A percentile compares a stretch with the other conserved stretches of the same genome.
phyloP scores from a whole-genome alignment of 2,888 invertebrate species.

The Drosophila mimica region DNA sequence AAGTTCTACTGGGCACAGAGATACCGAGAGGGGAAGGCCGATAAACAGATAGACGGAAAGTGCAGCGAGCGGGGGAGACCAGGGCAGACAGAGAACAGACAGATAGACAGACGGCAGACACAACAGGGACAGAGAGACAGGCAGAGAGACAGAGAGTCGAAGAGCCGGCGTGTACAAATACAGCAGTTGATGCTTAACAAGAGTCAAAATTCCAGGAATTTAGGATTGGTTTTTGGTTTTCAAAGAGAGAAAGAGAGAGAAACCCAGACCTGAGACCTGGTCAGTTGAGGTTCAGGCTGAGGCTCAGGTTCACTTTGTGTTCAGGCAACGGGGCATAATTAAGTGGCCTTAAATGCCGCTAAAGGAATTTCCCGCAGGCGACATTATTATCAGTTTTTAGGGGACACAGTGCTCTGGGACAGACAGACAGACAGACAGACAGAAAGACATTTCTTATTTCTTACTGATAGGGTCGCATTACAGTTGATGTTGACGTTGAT shows the following conservation, averaged over 20 bases:
- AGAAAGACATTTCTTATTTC: conserved; percentile 32
- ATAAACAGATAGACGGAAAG: conserved; percentile 13
- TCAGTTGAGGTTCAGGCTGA: conserved; percentile 22
- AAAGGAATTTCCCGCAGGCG: conserved; percentile 79
- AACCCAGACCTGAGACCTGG: conserved; percentile 33
- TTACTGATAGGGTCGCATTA: conserved; percentile 55
- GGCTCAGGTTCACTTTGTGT: conserved; percentile 7
- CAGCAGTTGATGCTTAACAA: conserved; percentile 76
- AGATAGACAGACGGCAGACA: conserved; percentile 23
- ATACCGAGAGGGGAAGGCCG: not conserved
- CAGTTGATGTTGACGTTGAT: conserved; percentile 30
- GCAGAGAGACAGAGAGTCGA: conserved; percentile 26
- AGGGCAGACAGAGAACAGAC: conserved; percentile 10
- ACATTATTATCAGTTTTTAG: conserved; percentile 71
- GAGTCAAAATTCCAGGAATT: conserved; percentile 81
- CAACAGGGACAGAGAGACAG: conserved; percentile 1
- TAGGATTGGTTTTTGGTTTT: conserved; percentile 72
- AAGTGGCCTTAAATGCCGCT: conserved; percentile 78
- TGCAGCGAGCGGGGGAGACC: not conserved
- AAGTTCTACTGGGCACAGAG: conserved; percentile 12
- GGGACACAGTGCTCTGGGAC: conserved; percentile 32
- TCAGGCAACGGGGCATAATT: conserved; percentile 64
- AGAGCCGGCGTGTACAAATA: conserved; percentile 68
- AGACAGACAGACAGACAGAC: conserved; percentile 32
- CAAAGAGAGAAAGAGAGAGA: conserved; percentile 9